Evolutionary conservation across 2,888 invertebrate species (phyloP).

Genomic region (Philhelius pedissequus): DNA sequence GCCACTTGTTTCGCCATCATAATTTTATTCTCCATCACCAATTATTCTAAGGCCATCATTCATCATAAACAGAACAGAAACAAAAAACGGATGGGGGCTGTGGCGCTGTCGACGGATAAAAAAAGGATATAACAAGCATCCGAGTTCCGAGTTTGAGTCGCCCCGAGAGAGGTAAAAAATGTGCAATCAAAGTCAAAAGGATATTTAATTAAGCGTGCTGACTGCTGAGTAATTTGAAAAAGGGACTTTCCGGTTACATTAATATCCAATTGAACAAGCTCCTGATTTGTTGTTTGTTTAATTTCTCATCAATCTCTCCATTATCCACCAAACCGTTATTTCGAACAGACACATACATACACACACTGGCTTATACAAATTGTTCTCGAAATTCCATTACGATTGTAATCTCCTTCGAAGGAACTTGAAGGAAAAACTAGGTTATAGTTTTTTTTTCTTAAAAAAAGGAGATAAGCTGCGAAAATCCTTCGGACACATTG

Average conservation of each 20-base stretch:
- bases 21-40: constrained; percentile 39
- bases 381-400: constrained; percentile 40
- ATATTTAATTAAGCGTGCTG: constrained; percentile 60
- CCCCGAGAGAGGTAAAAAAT: neutral
- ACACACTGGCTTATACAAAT: neutral
- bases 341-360: neutral
- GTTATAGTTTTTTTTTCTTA: constrained; percentile 29
- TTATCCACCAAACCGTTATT: neutral
- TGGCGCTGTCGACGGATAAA: neutral
- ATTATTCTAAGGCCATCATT: constrained; percentile 22
- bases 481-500: constrained; percentile 56
- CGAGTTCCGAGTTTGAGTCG: too few relatives aligned
- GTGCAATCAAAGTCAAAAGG: constrained; percentile 43
- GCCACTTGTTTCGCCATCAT: constrained; percentile 51
- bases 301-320: constrained; percentile 20
- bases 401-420: constrained; percentile 46
- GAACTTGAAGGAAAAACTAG: constrained; percentile 39
- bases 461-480: constrained; percentile 28
- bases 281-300: neutral
- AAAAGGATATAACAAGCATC: constrained; percentile 21
- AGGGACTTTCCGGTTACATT: constrained; percentile 30
- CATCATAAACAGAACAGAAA: constrained; percentile 1
- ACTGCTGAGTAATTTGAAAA: constrained; percentile 47
- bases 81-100: neutral
- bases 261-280: constrained; percentile 34